Evolutionary conservation across 1,140 invertebrate species (phyloP).

Genomic region (Adoxophyes honmai): DNA sequence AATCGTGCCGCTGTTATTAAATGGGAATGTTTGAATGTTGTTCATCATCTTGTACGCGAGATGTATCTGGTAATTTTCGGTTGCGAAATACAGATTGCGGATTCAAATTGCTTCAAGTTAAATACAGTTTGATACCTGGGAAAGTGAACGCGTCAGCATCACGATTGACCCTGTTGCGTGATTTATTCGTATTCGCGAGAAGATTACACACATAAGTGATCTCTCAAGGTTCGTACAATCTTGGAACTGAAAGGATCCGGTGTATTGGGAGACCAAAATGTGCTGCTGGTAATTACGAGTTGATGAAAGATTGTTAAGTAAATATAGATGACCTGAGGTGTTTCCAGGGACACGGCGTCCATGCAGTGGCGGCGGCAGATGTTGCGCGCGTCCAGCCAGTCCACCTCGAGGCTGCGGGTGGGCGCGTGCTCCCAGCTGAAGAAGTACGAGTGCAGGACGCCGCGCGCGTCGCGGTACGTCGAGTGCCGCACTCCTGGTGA

Average conservation of each 20-base stretch:
- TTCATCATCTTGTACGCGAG: conserved; percentile 5
- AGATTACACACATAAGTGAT: conserved; percentile 8
- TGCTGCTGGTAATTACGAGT: too few species aligned
- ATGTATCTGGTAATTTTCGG: conserved; percentile 17
- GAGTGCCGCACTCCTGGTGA: conserved; percentile 87
- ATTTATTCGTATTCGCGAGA: conserved; percentile 22
- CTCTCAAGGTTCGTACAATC: conserved; percentile 11
- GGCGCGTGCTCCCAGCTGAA: conserved; percentile 95
- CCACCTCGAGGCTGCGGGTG: conserved; percentile 90
- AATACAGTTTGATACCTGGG: conserved; percentile 32
- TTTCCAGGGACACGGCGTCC: conserved; percentile 94
- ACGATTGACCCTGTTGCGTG: conserved; percentile 46
- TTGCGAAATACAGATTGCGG: conserved; percentile 35
- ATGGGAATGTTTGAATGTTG: neutral
- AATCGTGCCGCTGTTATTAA: neutral
- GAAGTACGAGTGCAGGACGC: conserved; percentile 93
- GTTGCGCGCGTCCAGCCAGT: conserved; percentile 94
- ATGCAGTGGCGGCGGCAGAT: conserved; percentile 95
- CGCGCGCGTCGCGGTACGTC: conserved; percentile 89
- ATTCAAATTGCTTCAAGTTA: conserved; percentile 29
- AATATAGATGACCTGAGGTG: conserved; percentile 79
- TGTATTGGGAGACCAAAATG: neutral
- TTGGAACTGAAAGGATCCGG: neutral
- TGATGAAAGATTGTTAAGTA: neutral
- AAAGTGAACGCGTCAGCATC: conserved; percentile 51